Conservation (phyloP, 2,113 vertebrate species). For the Erinaceus europaeus region DNA sequence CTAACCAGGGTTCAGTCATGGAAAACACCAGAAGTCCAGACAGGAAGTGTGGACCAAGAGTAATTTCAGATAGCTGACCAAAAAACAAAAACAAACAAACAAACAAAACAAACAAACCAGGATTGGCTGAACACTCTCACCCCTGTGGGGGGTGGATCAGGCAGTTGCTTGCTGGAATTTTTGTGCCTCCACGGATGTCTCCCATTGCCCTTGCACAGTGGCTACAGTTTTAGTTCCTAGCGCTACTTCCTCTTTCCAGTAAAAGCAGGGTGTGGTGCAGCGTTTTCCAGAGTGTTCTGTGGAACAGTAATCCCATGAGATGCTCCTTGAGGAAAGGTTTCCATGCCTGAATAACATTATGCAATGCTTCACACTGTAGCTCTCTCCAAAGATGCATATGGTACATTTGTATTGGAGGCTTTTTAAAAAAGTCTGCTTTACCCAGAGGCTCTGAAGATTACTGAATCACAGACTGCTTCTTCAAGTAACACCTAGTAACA, state of each 20-base stretch:
- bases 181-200: background rate
- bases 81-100: no score
- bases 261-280: conserved; percentile 54
- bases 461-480: background rate
- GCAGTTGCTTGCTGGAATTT: background rate
- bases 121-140: background rate
- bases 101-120: no score
- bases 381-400: background rate
- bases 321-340: conserved; percentile 60
- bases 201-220: background rate
- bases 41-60: background rate
- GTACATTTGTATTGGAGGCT: background rate
- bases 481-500: conserved; percentile 23
- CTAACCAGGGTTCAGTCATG: conserved; percentile 6
- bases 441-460: background rate
- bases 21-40: conserved; percentile 10
- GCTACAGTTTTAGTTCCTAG: conserved; percentile 3
- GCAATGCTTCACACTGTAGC: background rate
- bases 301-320: conserved; percentile 52
- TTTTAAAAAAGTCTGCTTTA: background rate
- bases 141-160: background rate
- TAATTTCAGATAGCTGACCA: conserved; percentile 1
- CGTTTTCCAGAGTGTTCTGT: conserved; percentile 66
- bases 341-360: conserved; percentile 53
- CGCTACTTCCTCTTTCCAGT: conserved; percentile 63